Evolutionary conservation across 1,140 invertebrate species (phyloP).

Genomic region (Schlechtendalia chinensis): DNA sequence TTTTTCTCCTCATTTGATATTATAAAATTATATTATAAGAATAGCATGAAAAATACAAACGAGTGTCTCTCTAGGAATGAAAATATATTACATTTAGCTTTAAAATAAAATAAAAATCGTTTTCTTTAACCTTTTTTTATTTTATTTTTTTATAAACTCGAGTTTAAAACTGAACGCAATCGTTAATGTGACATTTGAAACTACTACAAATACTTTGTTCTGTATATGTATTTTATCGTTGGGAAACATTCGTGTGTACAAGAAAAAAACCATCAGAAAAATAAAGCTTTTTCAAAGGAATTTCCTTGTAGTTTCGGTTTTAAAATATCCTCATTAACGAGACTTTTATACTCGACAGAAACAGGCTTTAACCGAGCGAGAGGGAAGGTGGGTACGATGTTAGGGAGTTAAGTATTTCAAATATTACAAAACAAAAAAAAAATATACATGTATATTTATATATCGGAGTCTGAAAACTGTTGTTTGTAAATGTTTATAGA

Average conservation of each 20-base stretch:
- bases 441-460: slow-evolving; percentile 5
- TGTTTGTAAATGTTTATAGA: slow-evolving; percentile 28
- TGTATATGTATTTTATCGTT: background rate
- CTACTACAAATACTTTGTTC: background rate
- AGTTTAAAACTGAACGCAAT: slow-evolving; percentile 28
- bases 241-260: background rate
- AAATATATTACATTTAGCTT: background rate
- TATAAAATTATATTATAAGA: too few species aligned
- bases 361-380: background rate
- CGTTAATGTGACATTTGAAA: slow-evolving; percentile 30
- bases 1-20: too few species aligned
- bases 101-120: too few species aligned
- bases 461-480: background rate
- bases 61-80: background rate
- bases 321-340: slow-evolving; percentile 41
- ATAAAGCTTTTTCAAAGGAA: slow-evolving; percentile 28
- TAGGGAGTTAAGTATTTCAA: slow-evolving; percentile 24
- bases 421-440: slow-evolving; percentile 29
- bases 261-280: background rate
- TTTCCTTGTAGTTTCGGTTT: slow-evolving; percentile 7
- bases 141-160: background rate
- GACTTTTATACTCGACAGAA: background rate
- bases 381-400: too few species aligned
- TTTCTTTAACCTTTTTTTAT: slow-evolving; percentile 15
- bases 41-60: background rate